Evolutionary conservation across 2,113 vertebrate genomes (phyloP).

Genomic region (Oreochromis spilurus): DNA sequence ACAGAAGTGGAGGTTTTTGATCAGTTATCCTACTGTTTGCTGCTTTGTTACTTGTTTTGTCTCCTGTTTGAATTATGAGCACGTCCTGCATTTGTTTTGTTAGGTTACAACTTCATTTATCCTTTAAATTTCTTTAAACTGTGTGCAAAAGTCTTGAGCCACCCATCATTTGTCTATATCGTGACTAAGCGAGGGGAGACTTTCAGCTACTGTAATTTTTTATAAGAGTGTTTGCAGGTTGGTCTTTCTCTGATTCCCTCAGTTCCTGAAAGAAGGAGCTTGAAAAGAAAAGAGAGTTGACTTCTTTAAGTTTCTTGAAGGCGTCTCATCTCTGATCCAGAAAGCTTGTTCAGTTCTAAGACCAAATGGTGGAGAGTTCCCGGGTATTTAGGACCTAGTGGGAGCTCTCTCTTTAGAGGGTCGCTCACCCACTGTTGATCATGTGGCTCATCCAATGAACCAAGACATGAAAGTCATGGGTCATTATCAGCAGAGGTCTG

Average conservation of each 20-base stretch:
- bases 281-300: neutral
- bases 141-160: neutral
- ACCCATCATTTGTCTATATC: neutral
- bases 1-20: neutral
- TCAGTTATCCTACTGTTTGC: neutral
- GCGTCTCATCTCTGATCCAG: neutral
- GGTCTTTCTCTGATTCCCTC: neutral
- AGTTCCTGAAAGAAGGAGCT: neutral
- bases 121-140: neutral
- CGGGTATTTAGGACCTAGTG: neutral
- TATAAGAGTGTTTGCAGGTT: neutral
- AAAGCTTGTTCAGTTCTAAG: neutral
- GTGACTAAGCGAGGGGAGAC: neutral
- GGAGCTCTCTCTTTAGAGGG: neutral
- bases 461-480: neutral
- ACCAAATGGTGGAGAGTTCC: neutral
- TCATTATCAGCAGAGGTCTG: fast-evolving
- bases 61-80: neutral
- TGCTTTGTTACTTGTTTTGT: neutral
- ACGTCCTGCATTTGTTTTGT: neutral
- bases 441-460: neutral
- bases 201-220: neutral
- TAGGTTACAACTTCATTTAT: fast-evolving
- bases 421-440: neutral
- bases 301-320: neutral